These are phyloP conservation scores for Unio pictorum DNA, from an alignment of 2,888 invertebrate species.

Conservation along the genomic window DNA sequence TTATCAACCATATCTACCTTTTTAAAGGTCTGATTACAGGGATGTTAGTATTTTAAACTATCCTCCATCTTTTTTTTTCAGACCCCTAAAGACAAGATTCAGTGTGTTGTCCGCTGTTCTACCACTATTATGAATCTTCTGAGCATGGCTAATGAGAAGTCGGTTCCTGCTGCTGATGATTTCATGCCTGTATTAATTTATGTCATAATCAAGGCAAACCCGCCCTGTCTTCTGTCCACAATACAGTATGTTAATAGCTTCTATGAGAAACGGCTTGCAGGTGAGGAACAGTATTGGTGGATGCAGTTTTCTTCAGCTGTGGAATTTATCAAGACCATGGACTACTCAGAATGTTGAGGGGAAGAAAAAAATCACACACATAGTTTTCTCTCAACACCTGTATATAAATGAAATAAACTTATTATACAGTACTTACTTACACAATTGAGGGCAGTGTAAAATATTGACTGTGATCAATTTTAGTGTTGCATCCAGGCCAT, in stretches of 20 bases:
- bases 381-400: no score
- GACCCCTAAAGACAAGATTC: slow-evolving; percentile 89
- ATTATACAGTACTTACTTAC: no score
- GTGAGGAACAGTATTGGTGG: slow-evolving; percentile 98
- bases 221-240: slow-evolving; percentile 92
- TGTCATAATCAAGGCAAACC: slow-evolving; percentile 97
- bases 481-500: no score
- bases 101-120: slow-evolving; percentile 89
- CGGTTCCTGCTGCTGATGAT: slow-evolving; percentile 92
- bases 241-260: slow-evolving; percentile 96
- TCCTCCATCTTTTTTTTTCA: slow-evolving; percentile 40
- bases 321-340: slow-evolving; percentile 98
- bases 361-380: no score
- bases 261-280: slow-evolving; percentile 85
- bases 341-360: slow-evolving; percentile 74
- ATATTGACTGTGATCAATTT: no score
- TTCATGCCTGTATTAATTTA: slow-evolving; percentile 96
- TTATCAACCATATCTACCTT: no score
- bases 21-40: no score
- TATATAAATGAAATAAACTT: no score
- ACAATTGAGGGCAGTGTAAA: no score
- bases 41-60: not conserved
- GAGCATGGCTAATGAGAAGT: slow-evolving; percentile 80
- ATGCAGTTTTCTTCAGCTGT: slow-evolving; percentile 97
- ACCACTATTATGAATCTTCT: slow-evolving; percentile 94